Base-by-base conservation (phyloP, 1,140 invertebrate genomes). In the Trissolcus basalis region DNA sequence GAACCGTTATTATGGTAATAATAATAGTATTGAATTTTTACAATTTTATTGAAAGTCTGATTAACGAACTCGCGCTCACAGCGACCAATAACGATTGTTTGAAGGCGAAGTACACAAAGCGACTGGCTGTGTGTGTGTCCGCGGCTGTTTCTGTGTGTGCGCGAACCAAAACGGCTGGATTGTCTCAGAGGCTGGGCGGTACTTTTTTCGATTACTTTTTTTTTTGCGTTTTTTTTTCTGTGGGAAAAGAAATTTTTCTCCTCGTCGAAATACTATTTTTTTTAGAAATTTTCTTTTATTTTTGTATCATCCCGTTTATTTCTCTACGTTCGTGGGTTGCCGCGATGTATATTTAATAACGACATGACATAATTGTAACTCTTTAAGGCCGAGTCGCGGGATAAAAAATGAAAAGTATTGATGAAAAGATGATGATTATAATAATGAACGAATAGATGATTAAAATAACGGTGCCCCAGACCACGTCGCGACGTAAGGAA, bases 281-380 rank as follows among this genome's bases (percentile, higher is more conserved):
- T 35, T 45, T 15, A 45, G n/a, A 63, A 64, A 51, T 59, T 53
- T 32, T 53, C 48, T 32, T 71, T 68, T 45, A 35, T 76, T 70
- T 67, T 50, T 63, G 43, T 71, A 71, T 19, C 50, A 13, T 54
- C 43, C 45, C 47, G 33, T 43, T 49, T 51, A 33, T 36, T 39
- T 41, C 19, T 65, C 49, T 74, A 67, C 49, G 72, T 77, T 75
- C 51, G 50, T 15, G 49, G 72, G 54, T 73, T 65, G 60, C 43
- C 56, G 59, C 69, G 51, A 53, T 44, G 19, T 27, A 27, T 6
- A 39, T 48, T 47, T 58, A 32, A 49, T 56, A 55, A 16, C 19
- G 27, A 45, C 32, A 53, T 35, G 43, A 55, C 36, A 48, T n/a
- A 53, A 35, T 13, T 68, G 45, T 45, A 56, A 45, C 47, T 32